A percentile compares a stretch with the other conserved stretches of the same genome.
Conservation (phyloP, 2,888 invertebrate species). For the Rhamnusium bicolor region DNA sequence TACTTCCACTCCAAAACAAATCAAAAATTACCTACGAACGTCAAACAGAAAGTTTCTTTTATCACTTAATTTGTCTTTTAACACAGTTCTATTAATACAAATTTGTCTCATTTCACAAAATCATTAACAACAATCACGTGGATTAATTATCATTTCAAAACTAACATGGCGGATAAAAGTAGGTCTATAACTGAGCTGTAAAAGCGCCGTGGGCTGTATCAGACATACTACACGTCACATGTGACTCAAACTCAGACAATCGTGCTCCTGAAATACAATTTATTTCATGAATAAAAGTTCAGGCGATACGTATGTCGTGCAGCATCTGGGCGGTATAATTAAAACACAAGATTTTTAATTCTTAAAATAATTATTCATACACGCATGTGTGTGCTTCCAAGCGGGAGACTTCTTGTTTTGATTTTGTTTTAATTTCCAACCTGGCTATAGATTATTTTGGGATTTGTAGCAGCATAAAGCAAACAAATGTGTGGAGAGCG, state of each 20-base stretch:
- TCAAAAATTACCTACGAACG: not conserved
- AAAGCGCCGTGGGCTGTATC: constrained; percentile 54
- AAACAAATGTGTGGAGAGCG: constrained; percentile 24
- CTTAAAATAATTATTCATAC: constrained; percentile 62
- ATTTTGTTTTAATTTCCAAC: constrained; percentile 44
- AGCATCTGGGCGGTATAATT: constrained; percentile 37
- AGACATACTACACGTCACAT: constrained; percentile 45
- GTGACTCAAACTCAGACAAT: constrained; percentile 39
- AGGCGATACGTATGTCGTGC: constrained; percentile 38
- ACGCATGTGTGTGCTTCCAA: constrained; percentile 47
- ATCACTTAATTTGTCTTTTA: not conserved
- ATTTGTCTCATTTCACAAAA: not conserved
- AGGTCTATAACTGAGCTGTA: constrained; percentile 53
- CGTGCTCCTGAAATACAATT: constrained; percentile 38
- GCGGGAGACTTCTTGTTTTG: constrained; percentile 44
- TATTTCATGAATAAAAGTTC: constrained; percentile 25
- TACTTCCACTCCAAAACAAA: constrained; percentile 47
- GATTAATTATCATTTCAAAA: constrained; percentile 23
- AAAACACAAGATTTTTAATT: constrained; percentile 60
- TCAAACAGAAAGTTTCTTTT: not conserved
- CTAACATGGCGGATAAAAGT: constrained; percentile 54
- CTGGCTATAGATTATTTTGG: constrained; percentile 45
- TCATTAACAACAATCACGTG: constrained; percentile 34
- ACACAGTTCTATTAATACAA: not conserved
- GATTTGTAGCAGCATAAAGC: constrained; percentile 25